These are phyloP conservation scores for Lasioglossum leucozonium DNA, from an alignment of 2,888 invertebrate species.

Conservation along the genomic window DNA sequence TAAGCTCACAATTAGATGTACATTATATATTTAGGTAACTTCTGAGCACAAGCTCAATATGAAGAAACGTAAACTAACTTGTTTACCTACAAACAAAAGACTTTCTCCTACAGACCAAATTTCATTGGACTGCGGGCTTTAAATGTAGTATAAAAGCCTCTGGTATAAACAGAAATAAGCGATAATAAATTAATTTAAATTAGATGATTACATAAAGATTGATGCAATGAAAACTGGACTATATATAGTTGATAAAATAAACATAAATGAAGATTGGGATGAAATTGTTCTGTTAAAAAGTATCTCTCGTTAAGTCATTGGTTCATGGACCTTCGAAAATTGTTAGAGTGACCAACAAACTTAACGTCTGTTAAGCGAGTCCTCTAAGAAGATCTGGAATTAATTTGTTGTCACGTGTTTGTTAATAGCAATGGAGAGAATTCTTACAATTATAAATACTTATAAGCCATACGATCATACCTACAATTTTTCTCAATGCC, in stretches of 20 bases:
- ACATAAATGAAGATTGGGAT: slow-evolving; percentile 50
- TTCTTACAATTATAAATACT: slow-evolving; percentile 73
- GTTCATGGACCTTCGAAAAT: slow-evolving; percentile 37
- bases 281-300: slow-evolving; percentile 56
- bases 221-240: slow-evolving; percentile 55
- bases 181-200: slow-evolving; percentile 74
- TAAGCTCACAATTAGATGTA: slow-evolving; percentile 52
- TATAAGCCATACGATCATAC: slow-evolving; percentile 68
- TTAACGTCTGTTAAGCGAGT: slow-evolving; percentile 78
- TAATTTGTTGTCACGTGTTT: slow-evolving; percentile 37
- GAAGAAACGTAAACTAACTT: slow-evolving; percentile 52
- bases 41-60: slow-evolving; percentile 52
- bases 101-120: slow-evolving; percentile 28
- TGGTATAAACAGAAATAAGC: slow-evolving; percentile 59
- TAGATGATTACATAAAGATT: slow-evolving; percentile 63
- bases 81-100: slow-evolving; percentile 41
- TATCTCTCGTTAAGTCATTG: slow-evolving; percentile 53
- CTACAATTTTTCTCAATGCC: slow-evolving; percentile 74
- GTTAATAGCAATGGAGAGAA: slow-evolving; percentile 68
- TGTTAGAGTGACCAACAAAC: slow-evolving; percentile 60
- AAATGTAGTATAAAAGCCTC: slow-evolving; percentile 66
- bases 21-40: slow-evolving; percentile 62
- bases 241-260: slow-evolving; percentile 58
- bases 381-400: slow-evolving; percentile 69
- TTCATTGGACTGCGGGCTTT: slow-evolving; percentile 47